Base-by-base conservation (phyloP, 2,113 vertebrate species). In the Myotis brandtii region DNA sequence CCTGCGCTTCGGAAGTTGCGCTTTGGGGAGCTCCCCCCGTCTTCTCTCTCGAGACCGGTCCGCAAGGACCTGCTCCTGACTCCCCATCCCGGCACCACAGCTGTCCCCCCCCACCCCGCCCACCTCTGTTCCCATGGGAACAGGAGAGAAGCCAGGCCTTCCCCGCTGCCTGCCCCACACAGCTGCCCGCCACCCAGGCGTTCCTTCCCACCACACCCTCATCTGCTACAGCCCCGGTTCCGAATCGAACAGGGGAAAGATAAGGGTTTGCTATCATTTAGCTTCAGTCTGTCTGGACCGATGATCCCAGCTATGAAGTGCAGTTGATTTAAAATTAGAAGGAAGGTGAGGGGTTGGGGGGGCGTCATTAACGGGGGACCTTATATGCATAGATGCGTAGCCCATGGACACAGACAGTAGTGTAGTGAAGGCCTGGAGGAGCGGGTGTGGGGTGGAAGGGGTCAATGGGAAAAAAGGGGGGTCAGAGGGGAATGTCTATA, bases 151-250 rank as follows among this genome's bases (percentile, higher is more conserved):
- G 25, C 21, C 4, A 4, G 0, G 13, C 79, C 16, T 21, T 30
- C 2, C 27, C 20, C 12, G 10, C 13, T 0, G 8, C 1, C 11
- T 20, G 13, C 27, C 66, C 56, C 27, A 5, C 11, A 2, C 20
- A 1, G 21, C 0, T 2, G n/a, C 50, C 1, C 3, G 20, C 56
- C 13, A 2, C 34, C 5, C 2, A 23, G 21, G 16, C 54, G 0
- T 43, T 89, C 52, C n/a, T 17, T 13, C 18, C n/a, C 3, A 0
- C 86, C 10, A 6, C 20, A 21, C n/a, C 77, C 37, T 72, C 6
- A 6, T 6, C 73, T 81, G 27, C 32, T 40, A 27, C 48, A 50
- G 50, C 32, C 20, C 80, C 54, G 3, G 0, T 79, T 91, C 34
- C 17, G 54, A 32, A 17, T 12, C 0, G 2, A 56, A 34, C 25